phyloP scores from a whole-genome alignment of 2,888 invertebrate genomes.

The Xestoiulus laeticollis region DNA sequence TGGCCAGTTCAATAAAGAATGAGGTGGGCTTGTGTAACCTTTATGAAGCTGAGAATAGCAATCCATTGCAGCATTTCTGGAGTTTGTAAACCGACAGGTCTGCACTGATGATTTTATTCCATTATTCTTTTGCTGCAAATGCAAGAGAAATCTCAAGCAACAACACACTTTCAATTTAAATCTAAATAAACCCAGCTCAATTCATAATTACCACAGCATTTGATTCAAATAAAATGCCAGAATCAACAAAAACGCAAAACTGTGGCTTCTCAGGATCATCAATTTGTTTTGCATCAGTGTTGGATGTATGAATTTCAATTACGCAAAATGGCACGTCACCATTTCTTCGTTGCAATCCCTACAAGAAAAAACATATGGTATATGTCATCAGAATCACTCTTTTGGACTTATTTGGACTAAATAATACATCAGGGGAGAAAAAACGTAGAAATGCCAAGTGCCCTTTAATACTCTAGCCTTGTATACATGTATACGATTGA shows the following conservation, averaged over 20 bases:
- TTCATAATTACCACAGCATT: neutral
- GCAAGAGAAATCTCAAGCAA: neutral
- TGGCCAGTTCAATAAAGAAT: neutral
- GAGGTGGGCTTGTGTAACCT: slow-evolving; percentile 46
- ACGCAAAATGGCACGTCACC: slow-evolving; percentile 49
- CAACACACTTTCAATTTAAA: neutral
- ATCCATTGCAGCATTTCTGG: slow-evolving; percentile 35
- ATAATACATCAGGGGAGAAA: no score
- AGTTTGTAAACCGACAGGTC: slow-evolving; percentile 47
- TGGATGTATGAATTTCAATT: slow-evolving; percentile 46
- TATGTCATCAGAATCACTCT: neutral
- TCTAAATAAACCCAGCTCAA: neutral
- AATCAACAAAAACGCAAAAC: slow-evolving; percentile 30
- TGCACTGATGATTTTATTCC: slow-evolving; percentile 9
- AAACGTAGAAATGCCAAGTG: no score
- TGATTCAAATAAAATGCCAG: neutral
- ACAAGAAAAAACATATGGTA: neutral
- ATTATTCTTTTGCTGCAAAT: neutral
- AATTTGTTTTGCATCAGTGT: neutral
- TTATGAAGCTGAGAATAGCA: slow-evolving; percentile 38
- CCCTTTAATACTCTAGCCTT: no score
- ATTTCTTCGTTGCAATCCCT: neutral
- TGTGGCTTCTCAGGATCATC: slow-evolving; percentile 8
- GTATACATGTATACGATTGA: no score
- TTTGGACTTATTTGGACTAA: no score